Evolutionary conservation across 2,888 invertebrate species (phyloP), one percentile per base, ranked within the genome.

Genomic region (Drosophila buzzatii): DNA sequence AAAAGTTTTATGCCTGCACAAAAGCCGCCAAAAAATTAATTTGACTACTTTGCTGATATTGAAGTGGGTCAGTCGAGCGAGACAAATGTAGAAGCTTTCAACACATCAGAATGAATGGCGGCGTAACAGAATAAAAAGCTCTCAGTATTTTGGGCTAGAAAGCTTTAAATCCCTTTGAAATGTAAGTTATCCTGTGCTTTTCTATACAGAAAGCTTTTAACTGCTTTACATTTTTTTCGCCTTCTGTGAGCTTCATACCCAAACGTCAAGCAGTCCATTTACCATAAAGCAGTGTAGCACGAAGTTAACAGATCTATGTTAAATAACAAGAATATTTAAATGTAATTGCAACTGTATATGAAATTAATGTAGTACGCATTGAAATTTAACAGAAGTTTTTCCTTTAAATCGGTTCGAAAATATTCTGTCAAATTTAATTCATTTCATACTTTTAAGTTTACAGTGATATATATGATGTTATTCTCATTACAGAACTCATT

Each of bases 41-140:
- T 75, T 75, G 56, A 51, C 44, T 37, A 73, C 44, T 78, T 78
- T 62, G 41, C 6, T n/a, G 37, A 9, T 49, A 41, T 59, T 60
- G 57, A 79, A 79, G 69, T 79, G 79, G 79, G 79, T 75, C 74
- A 73, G 63, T 68, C 75, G 59, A 67, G 74, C 51, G 62, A 49
- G n/a, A 61, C 47, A 61, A 61, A 55, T 61, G 45, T 12, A 52
- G 61, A 45, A 51, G 55, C 51, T 42, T 23, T 6, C 5, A 9
- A 7, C 20, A n/a, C 10, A 37, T 10, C 33, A 3, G 12, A 23
- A 16, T 12, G 9, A 6, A 31, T n/a, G 6, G 2, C 7, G n/a
- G 3, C 1, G 14, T 6, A 33, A 23, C 12, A 20, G 20, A 3
- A 33, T 10, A 14, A 10, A 41, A 72, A 71, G 57, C 73, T 72